A percentile compares a stretch with the other conserved stretches of the same genome.
phyloP scores from a whole-genome alignment of 2,113 vertebrate genomes.

The Pluvialis apricaria region DNA sequence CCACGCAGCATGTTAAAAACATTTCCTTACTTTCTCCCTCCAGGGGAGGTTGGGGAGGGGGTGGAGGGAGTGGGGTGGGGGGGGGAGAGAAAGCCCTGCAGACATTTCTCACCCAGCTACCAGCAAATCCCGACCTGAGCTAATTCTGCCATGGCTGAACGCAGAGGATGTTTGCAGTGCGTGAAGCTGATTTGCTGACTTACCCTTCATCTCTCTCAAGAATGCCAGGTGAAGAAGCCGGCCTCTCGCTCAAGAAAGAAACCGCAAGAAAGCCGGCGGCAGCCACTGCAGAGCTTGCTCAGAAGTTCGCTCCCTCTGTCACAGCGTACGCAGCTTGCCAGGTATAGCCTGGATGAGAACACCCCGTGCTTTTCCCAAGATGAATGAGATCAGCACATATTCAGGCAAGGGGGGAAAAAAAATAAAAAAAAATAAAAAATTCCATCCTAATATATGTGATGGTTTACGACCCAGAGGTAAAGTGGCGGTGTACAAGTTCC shows the following conservation, averaged over 20 bases:
- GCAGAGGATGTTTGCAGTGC: neutral
- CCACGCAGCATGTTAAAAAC: neutral
- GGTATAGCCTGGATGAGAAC: slow-evolving; percentile 50
- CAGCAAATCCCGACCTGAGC: neutral
- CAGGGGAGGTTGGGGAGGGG: neutral
- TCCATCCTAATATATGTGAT: neutral
- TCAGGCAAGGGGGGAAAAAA: neutral
- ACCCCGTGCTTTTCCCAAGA: slow-evolving; percentile 34
- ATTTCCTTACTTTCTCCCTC: neutral
- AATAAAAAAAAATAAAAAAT: neutral
- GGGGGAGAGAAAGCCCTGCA: neutral
- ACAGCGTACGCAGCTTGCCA: slow-evolving; percentile 49
- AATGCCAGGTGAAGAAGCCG: slow-evolving; percentile 26
- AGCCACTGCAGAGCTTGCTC: slow-evolving; percentile 41
- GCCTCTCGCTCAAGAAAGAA: neutral
- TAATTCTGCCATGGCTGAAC: slow-evolving; percentile 26
- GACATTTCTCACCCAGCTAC: neutral
- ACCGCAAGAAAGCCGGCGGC: neutral
- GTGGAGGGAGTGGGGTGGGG: neutral
- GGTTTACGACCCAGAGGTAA: neutral
- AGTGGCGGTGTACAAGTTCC: neutral
- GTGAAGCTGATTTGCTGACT: slow-evolving; percentile 47
- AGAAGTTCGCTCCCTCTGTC: slow-evolving; percentile 36
- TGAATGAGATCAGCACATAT: slow-evolving; percentile 68
- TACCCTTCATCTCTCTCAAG: slow-evolving; percentile 58